Base-by-base conservation (phyloP, 2,113 vertebrate genomes). In the Butastur rufipennis region DNA sequence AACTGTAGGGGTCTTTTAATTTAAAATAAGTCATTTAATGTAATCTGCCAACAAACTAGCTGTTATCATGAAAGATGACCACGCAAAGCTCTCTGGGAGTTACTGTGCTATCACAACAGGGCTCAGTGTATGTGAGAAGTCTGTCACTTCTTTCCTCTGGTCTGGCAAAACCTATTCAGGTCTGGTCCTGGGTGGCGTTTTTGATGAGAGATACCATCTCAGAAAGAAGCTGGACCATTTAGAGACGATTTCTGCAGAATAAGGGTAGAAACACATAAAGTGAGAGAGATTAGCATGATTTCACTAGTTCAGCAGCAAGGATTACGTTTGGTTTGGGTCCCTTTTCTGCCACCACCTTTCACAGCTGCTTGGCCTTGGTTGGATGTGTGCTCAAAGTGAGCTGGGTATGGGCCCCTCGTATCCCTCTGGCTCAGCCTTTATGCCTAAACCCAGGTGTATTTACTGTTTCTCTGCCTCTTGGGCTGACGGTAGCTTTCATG, bases 381-480 rank as follows among this genome's bases (percentile, higher is more conserved):
- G 50, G 61, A 7, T 32, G 34, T 32, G 59, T 9, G 6, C 55
- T 71, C 40, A 4, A 15, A 6, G 47, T 1, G 80, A 72, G 52
- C 62, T 78, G 56, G n/a, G 25, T 31, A 5, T 6, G 22, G 25
- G 27, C 26, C 9, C 29, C 47, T 21, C 0, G 1, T 13, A 0
- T 25, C 56, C 56, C 71, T n/a, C 6, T 11, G 53, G 34, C 62
- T 86, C 47, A 10, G 14, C 16, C 16, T 43, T 71, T 9, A 5
- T 1, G 5, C 20, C 22, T 27, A 2, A 62, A 31, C 8, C 32
- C 50, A 3, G 22, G 11, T 2, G 3, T 4, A 29, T 40, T 40
- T 38, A 4, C 15, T 38, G 48, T 11, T 61, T 47, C 25, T 36
- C 25, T 81, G 72, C 65, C 65, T 63, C 56, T 15, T 10, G 48